A percentile compares a stretch with the other conserved stretches of the same genome.
These are phyloP conservation scores for Drosophila algonquin DNA, from an alignment of 2,888 invertebrate species.

Conservation along the genomic window DNA sequence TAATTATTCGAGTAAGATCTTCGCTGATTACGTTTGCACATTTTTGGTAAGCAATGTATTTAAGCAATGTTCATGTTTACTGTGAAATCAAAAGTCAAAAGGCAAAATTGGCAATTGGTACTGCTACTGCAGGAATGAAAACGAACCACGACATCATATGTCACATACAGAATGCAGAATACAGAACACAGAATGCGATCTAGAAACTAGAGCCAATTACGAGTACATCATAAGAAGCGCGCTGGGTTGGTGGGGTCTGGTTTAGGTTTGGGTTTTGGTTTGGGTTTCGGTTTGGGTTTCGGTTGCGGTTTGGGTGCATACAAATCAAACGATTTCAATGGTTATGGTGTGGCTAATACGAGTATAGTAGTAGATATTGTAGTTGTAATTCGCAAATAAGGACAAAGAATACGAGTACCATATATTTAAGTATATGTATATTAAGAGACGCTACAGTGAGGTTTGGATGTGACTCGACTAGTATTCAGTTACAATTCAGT, in stretches of 20 bases:
- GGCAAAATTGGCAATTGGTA: conserved; percentile 44
- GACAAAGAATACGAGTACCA: conserved; percentile 51
- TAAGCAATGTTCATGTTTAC: conserved; percentile 66
- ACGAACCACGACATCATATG: conserved; percentile 83
- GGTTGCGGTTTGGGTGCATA: conserved; percentile 60
- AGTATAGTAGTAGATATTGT: conserved; percentile 26
- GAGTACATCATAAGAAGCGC: conserved; percentile 33
- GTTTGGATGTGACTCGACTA: conserved; percentile 57
- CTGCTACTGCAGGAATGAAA: conserved; percentile 70
- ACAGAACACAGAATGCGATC: conserved; percentile 46
- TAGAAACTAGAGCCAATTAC: conserved; percentile 48
- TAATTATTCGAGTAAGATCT: conserved; percentile 35
- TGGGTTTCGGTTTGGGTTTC: conserved; percentile 4
- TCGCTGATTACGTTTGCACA: conserved; percentile 78
- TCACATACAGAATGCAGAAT: conserved; percentile 66
- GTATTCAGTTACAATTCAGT: conserved; percentile 66
- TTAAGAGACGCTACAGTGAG: conserved; percentile 66
- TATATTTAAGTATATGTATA: conserved; percentile 37
- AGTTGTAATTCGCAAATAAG: conserved; percentile 67
- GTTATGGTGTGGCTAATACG: conserved; percentile 51
- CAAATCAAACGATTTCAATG: conserved; percentile 51
- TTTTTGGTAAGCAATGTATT: conserved; percentile 78
- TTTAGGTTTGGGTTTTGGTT: neutral
- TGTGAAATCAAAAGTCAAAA: conserved; percentile 56
- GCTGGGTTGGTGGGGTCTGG: conserved; percentile 39